A percentile compares a stretch with the other conserved stretches of the same genome.
Evolutionary conservation across 2,113 vertebrate genomes (phyloP).

Genomic region (Grammomys dolichurus): DNA sequence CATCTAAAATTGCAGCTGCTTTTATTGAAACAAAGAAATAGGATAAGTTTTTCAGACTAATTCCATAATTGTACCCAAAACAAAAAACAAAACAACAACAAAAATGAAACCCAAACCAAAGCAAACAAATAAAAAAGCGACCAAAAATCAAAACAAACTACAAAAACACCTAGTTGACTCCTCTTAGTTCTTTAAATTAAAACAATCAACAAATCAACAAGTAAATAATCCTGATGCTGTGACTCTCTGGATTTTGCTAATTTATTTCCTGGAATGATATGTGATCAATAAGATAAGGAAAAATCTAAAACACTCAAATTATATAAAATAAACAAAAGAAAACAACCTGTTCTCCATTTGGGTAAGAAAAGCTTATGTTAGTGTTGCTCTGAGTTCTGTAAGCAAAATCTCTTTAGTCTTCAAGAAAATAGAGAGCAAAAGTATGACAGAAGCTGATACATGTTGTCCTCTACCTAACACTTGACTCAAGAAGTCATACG

Average conservation of each 20-base stretch:
- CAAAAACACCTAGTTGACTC: not conserved
- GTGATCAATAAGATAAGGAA: not conserved
- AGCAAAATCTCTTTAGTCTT: not conserved
- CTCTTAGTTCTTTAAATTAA: not conserved
- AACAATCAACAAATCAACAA: not conserved
- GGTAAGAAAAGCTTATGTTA: not conserved
- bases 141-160: not conserved
- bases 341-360: not conserved
- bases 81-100: not conserved
- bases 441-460: not conserved
- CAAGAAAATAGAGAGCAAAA: constrained; percentile 1
- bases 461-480: not conserved
- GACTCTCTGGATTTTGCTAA: not conserved
- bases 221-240: not conserved
- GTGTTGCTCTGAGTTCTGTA: not conserved
- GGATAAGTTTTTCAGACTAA: not conserved
- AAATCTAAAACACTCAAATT: not conserved
- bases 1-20: not conserved
- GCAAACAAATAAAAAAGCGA: not conserved
- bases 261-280: not conserved
- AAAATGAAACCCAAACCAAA: not conserved
- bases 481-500: not conserved
- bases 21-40: not conserved
- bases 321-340: not conserved
- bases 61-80: not conserved